These are phyloP conservation scores for Amazonetta brasiliensis DNA, from an alignment of 2,797 vertebrate genomes.

Conservation along the genomic window DNA sequence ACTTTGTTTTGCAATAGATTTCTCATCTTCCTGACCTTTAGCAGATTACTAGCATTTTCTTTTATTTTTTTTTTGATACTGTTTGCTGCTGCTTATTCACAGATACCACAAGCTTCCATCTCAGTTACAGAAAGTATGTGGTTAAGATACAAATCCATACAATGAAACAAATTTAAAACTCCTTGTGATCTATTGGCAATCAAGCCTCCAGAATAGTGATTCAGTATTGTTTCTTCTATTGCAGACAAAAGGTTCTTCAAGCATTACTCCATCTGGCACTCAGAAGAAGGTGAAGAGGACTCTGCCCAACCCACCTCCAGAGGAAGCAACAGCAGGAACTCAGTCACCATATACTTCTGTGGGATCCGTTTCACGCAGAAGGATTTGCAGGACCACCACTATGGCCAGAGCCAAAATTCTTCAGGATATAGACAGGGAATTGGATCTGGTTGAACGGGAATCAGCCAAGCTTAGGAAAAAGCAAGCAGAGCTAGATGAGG, in stretches of 20 bases:
- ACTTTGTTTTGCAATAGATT: background rate
- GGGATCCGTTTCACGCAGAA: slow-evolving; percentile 90
- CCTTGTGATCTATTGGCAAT: background rate
- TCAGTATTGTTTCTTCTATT: slow-evolving; percentile 57
- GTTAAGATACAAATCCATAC: background rate
- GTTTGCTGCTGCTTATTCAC: background rate
- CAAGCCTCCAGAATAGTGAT: slow-evolving; percentile 10
- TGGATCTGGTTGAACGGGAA: slow-evolving; percentile 97
- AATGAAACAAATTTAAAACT: background rate
- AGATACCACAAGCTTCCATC: background rate
- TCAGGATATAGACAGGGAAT: slow-evolving; percentile 98
- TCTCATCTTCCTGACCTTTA: background rate
- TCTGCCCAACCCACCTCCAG: slow-evolving; percentile 95
- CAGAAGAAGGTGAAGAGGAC: slow-evolving; percentile 99
- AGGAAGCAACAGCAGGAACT: slow-evolving; percentile 86
- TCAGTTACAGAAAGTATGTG: background rate
- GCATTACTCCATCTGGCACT: slow-evolving; percentile 84
- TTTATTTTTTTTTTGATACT: background rate
- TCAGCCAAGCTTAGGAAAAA: slow-evolving; percentile 99
- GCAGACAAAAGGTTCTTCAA: slow-evolving; percentile 88
- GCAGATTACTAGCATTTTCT: background rate
- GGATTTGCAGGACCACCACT: slow-evolving; percentile 95
- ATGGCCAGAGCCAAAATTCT: slow-evolving; percentile 99
- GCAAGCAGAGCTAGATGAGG: slow-evolving; percentile 98
- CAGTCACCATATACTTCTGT: slow-evolving; percentile 86